phyloP scores from a whole-genome alignment of 2,797 vertebrate genomes.

The Chelidonichthys spinosus region DNA sequence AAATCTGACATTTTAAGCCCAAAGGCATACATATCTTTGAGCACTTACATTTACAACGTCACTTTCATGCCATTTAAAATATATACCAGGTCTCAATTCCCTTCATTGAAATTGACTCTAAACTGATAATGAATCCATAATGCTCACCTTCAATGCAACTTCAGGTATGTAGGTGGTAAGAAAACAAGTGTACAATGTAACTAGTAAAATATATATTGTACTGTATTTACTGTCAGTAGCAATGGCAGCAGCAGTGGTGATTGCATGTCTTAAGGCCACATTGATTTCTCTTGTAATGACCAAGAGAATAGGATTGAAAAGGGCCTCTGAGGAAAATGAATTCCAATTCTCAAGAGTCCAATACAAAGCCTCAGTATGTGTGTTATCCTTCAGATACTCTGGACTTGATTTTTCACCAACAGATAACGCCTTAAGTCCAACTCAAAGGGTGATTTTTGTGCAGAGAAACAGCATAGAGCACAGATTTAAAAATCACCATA shows the following conservation, averaged over 20 bases:
- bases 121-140: neutral
- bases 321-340: conserved; percentile 40
- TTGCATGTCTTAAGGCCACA: conserved; percentile 42
- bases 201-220: conserved; percentile 6
- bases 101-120: neutral
- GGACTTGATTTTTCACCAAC: conserved; percentile 33
- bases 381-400: conserved; percentile 43
- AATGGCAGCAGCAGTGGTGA: conserved; percentile 26
- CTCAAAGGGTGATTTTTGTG: neutral
- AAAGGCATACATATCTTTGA: neutral
- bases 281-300: conserved; percentile 60
- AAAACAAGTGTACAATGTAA: neutral
- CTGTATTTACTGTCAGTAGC: conserved; percentile 15
- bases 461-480: conserved; percentile 4
- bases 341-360: conserved; percentile 49
- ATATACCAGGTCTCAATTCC: neutral
- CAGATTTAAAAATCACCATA: conserved; percentile 16
- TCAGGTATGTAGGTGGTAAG: neutral
- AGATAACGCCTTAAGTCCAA: conserved; percentile 16
- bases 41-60: neutral
- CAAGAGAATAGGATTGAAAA: conserved; percentile 55
- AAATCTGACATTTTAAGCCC: neutral
- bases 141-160: neutral
- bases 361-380: conserved; percentile 36
- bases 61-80: conserved; percentile 1